These are phyloP conservation scores for Melikaiella ostensackeni DNA, from an alignment of 2,888 invertebrate species.

Conservation along the genomic window DNA sequence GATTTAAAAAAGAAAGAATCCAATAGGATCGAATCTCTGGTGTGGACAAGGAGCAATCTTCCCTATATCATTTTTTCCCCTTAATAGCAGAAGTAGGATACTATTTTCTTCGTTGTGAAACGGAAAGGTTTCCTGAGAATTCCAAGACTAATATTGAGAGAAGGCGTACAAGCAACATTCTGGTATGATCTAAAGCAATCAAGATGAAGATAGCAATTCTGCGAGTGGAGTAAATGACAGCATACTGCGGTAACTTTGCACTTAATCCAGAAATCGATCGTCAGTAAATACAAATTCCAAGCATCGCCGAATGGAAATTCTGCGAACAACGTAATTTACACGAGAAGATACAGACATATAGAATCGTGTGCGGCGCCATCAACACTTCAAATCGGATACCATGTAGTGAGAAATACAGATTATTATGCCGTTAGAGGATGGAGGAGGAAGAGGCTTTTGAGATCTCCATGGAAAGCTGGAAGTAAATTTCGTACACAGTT, in stretches of 20 bases:
- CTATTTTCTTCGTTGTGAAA: too few species aligned
- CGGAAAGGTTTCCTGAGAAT: not conserved
- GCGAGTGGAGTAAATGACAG: constrained; percentile 16
- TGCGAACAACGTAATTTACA: constrained; percentile 15
- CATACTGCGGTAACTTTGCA: constrained; percentile 1
- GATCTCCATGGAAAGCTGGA: constrained; percentile 13
- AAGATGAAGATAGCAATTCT: not conserved
- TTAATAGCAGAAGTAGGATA: too few species aligned
- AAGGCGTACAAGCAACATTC: not conserved
- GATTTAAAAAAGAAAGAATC: not conserved
- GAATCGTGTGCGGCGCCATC: constrained; percentile 40
- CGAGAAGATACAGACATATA: not conserved
- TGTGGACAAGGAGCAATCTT: too few species aligned
- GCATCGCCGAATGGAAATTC: constrained; percentile 19
- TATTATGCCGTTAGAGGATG: constrained; percentile 68
- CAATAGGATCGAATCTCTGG: too few species aligned
- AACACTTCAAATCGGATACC: constrained; percentile 65
- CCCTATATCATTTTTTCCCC: too few species aligned
- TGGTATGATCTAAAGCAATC: not conserved
- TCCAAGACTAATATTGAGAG: not conserved
- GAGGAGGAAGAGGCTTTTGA: constrained; percentile 45
- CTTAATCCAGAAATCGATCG: constrained; percentile 27
- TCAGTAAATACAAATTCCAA: constrained; percentile 26
- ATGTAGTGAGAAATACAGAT: constrained; percentile 67
- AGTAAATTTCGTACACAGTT: constrained; percentile 3